Evolutionary conservation across 2,797 vertebrate genomes (phyloP).

Genomic region (Liparis tanakae): DNA sequence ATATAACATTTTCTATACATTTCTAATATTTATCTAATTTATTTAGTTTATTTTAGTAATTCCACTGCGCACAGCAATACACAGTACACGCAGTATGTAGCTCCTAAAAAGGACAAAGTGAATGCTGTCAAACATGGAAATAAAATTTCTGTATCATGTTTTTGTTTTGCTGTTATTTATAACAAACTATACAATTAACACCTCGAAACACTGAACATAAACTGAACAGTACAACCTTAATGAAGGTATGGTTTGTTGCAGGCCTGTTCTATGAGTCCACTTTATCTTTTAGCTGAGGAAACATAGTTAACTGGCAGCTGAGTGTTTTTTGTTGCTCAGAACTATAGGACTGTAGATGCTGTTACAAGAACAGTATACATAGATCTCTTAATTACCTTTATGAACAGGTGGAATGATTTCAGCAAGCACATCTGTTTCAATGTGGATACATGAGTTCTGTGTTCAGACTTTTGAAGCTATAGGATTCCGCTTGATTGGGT

Average conservation of each 20-base stretch:
- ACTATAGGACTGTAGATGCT: background rate
- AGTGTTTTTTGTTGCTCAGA: background rate
- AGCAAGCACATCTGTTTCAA: background rate
- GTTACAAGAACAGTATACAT: background rate
- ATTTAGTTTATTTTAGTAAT: slow-evolving; percentile 12
- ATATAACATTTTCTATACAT: background rate
- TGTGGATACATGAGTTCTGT: background rate
- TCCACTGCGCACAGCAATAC: slow-evolving; percentile 1
- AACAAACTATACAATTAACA: background rate
- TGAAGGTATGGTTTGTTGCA: background rate
- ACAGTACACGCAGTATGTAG: slow-evolving; percentile 16
- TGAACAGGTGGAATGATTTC: background rate
- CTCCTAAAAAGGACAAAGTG: slow-evolving; percentile 7
- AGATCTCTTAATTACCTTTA: background rate
- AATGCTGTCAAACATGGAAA: slow-evolving; percentile 37
- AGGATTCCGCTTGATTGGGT: background rate
- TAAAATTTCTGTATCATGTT: slow-evolving; percentile 40
- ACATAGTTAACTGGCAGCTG: background rate
- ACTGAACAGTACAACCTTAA: background rate
- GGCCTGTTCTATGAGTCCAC: background rate
- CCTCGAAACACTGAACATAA: background rate
- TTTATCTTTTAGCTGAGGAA: background rate
- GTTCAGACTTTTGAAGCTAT: background rate
- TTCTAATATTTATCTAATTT: background rate
- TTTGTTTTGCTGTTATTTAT: background rate